A percentile compares a stretch with the other conserved stretches of the same genome.
These are phyloP conservation scores for Mesodorylaimus sp. DNA, from an alignment of 2,888 invertebrate species.

Conservation along the genomic window DNA sequence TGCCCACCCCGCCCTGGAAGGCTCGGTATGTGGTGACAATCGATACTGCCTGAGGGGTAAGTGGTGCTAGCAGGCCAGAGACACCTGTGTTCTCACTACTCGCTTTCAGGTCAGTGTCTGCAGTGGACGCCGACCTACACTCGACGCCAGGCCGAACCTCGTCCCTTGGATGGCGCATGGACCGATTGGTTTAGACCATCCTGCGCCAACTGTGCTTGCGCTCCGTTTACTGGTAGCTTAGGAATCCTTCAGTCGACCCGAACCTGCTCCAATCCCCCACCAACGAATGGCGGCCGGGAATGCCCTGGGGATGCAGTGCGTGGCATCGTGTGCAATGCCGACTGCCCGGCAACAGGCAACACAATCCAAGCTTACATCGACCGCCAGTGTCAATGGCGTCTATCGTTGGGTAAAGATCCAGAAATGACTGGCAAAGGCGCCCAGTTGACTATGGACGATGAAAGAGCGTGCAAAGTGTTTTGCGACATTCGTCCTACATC, in stretches of 20 bases:
- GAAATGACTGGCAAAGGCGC: slow-evolving; percentile 26
- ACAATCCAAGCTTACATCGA: slow-evolving; percentile 18
- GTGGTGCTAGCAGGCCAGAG: too few species aligned
- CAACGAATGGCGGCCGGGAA: slow-evolving; percentile 25
- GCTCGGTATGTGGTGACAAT: background rate
- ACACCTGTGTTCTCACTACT: background rate
- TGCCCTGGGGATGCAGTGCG: slow-evolving; percentile 20
- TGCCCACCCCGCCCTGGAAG: slow-evolving; percentile 14
- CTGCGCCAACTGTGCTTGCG: slow-evolving; percentile 23
- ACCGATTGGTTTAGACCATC: slow-evolving; percentile 21
- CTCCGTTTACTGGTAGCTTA: slow-evolving; percentile 17
- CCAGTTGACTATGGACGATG: slow-evolving; percentile 24
- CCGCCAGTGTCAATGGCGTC: slow-evolving; percentile 23
- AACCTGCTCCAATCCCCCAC: slow-evolving; percentile 24
- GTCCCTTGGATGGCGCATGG: slow-evolving; percentile 25
- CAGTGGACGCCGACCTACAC: background rate
- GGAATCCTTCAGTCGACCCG: slow-evolving; percentile 15
- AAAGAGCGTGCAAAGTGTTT: slow-evolving; percentile 29
- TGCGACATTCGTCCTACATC: slow-evolving; percentile 24
- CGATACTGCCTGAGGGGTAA: slow-evolving; percentile 5
- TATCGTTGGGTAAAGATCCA: slow-evolving; percentile 20
- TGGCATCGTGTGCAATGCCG: slow-evolving; percentile 19
- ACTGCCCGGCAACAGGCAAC: slow-evolving; percentile 14
- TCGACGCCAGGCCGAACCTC: too few species aligned
- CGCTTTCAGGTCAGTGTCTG: too few species aligned